Conservation (phyloP, 2,797 vertebrate genomes). For the Vireo griseus region DNA sequence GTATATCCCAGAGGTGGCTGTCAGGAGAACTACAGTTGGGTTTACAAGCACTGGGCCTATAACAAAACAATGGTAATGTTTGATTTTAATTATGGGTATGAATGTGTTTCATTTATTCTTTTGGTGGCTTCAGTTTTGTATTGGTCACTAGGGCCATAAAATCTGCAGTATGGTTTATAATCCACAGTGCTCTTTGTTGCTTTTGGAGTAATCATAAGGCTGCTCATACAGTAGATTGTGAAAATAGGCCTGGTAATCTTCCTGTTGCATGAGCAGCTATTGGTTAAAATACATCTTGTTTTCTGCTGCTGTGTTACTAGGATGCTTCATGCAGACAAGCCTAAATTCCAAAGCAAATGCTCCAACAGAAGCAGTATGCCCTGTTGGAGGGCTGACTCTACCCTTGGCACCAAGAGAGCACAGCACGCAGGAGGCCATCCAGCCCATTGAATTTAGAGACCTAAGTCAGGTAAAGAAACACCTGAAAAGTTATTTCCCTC, state of each 20-base stretch:
- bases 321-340: background rate
- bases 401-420: background rate
- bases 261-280: background rate
- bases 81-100: background rate
- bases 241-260: background rate
- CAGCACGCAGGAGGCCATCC: background rate
- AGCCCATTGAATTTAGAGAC: background rate
- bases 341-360: background rate
- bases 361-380: background rate
- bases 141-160: background rate
- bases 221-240: background rate
- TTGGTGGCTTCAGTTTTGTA: background rate
- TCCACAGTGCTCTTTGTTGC: background rate
- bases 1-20: background rate
- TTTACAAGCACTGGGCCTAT: background rate
- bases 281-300: background rate
- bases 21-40: background rate
- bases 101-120: slow-evolving; percentile 11
- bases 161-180: background rate
- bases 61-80: background rate
- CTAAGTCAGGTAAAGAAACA: background rate
- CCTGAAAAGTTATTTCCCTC: background rate
- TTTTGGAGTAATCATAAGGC: background rate
- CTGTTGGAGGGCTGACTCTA: background rate
- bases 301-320: background rate